Conservation (phyloP, 2,888 invertebrate genomes). For the Orthonychiurus folsomi region DNA sequence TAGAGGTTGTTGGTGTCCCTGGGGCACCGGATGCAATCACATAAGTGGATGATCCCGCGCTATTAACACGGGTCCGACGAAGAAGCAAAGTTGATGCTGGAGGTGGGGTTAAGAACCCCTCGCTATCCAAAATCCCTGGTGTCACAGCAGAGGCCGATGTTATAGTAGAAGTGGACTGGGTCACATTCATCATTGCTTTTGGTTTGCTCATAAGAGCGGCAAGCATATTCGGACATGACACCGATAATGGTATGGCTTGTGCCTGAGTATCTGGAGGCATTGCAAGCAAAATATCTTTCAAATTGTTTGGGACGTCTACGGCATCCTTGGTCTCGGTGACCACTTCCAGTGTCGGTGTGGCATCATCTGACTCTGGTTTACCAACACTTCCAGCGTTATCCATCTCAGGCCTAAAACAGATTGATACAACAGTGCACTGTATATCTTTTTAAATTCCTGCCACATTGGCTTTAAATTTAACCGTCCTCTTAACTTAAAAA, state of each 20-base stretch:
- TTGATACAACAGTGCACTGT: too few relatives aligned
- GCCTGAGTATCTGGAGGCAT: neutral
- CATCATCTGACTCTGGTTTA: too few relatives aligned
- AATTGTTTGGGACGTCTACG: too few relatives aligned
- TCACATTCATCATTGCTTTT: neutral
- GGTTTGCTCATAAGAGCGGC: neutral
- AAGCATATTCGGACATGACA: neutral
- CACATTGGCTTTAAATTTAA: too few relatives aligned
- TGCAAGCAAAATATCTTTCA: too few relatives aligned
- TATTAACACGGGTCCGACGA: conserved; percentile 22
- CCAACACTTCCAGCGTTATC: too few relatives aligned
- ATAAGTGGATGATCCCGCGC: conserved; percentile 29
- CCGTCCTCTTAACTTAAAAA: too few relatives aligned
- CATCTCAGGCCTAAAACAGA: too few relatives aligned
- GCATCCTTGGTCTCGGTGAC: too few relatives aligned
- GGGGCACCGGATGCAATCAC: conserved; percentile 16
- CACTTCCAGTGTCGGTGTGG: too few relatives aligned
- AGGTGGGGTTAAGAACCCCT: conserved; percentile 30
- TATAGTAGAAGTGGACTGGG: neutral
- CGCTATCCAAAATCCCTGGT: conserved; percentile 18
- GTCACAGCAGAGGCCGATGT: conserved; percentile 3
- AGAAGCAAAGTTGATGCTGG: conserved; percentile 30
- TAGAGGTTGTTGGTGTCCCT: neutral
- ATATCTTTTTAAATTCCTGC: too few relatives aligned
- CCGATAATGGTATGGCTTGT: neutral